These are phyloP conservation scores for Falco berigora DNA, from an alignment of 2,797 vertebrate genomes.

Conservation along the genomic window DNA sequence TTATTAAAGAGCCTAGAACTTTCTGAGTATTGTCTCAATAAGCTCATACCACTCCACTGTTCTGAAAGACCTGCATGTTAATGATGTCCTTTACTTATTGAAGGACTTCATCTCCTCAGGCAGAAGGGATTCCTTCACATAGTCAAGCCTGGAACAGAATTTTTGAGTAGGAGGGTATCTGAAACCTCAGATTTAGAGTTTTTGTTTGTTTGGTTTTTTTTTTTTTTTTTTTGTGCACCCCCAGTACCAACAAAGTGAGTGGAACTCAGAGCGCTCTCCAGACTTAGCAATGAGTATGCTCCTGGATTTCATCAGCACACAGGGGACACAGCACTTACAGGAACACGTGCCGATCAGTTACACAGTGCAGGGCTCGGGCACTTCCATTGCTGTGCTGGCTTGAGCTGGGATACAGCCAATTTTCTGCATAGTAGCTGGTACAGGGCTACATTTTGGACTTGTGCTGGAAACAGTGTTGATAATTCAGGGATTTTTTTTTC, in stretches of 20 bases:
- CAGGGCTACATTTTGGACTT: too few species aligned
- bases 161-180: too few species aligned
- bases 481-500: too few species aligned
- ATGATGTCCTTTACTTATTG: not conserved
- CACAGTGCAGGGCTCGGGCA: not conserved
- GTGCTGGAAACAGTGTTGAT: too few species aligned
- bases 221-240: not conserved
- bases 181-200: not conserved
- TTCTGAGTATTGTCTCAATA: not conserved
- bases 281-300: not conserved
- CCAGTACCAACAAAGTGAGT: not conserved
- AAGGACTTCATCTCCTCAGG: not conserved
- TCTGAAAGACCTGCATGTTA: not conserved
- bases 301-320: not conserved
- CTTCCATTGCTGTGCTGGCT: not conserved
- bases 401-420: too few species aligned
- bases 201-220: too few species aligned
- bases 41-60: not conserved
- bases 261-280: not conserved
- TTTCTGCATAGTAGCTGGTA: too few species aligned
- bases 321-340: not conserved
- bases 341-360: not conserved
- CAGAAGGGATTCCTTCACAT: not conserved
- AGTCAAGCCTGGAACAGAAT: not conserved
- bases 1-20: not conserved